Conservation (phyloP, 1,140 invertebrate genomes). For the Leucophenga varia region DNA sequence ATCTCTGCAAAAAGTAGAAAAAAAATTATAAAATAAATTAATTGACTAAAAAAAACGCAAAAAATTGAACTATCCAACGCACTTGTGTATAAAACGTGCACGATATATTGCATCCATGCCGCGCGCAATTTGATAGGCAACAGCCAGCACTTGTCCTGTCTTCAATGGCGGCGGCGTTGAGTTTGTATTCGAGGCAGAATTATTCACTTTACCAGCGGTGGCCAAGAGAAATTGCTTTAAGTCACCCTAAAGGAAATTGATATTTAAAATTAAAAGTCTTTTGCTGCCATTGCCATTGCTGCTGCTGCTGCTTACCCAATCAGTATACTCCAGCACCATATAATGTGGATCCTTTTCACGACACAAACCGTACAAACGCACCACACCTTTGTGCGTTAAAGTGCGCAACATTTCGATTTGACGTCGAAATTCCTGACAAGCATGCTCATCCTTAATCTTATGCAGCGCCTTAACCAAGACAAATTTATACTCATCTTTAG, state of each 20-base stretch:
- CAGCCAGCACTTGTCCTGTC: slow-evolving; percentile 69
- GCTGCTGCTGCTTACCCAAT: slow-evolving; percentile 71
- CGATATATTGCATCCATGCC: slow-evolving; percentile 77
- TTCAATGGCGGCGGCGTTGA: slow-evolving; percentile 66
- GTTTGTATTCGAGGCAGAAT: slow-evolving; percentile 34
- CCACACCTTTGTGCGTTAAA: slow-evolving; percentile 77
- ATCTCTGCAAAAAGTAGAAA: slow-evolving; percentile 60
- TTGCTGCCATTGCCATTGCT: too few relatives aligned
- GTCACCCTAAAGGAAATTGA: slow-evolving; percentile 71
- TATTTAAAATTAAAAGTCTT: neutral
- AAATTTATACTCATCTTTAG: slow-evolving; percentile 23
- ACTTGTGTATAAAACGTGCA: slow-evolving; percentile 50
- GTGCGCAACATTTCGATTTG: slow-evolving; percentile 84
- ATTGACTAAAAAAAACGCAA: too few relatives aligned
- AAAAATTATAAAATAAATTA: too few relatives aligned
- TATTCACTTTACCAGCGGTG: slow-evolving; percentile 60
- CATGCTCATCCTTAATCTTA: slow-evolving; percentile 70
- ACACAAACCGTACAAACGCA: slow-evolving; percentile 77
- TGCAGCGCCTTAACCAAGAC: slow-evolving; percentile 49
- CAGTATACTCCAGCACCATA: slow-evolving; percentile 87
- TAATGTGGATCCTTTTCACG: slow-evolving; percentile 83
- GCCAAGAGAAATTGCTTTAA: slow-evolving; percentile 90
- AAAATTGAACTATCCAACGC: too few relatives aligned
- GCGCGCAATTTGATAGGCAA: slow-evolving; percentile 77
- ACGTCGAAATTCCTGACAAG: slow-evolving; percentile 79